Evolutionary conservation across 2,113 vertebrate species (phyloP).

Genomic region (Himantopus leucocephalus): DNA sequence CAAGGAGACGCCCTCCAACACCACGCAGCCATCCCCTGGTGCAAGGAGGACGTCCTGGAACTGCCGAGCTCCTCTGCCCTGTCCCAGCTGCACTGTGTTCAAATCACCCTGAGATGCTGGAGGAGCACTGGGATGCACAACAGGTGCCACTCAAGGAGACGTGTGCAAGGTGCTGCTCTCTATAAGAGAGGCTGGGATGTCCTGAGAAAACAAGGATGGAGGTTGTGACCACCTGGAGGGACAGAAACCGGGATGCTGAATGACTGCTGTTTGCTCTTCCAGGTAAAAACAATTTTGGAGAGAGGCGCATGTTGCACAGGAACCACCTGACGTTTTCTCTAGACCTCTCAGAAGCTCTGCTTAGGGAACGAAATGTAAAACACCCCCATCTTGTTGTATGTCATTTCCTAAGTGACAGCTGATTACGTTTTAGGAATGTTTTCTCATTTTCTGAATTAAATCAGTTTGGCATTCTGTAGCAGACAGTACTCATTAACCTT

Average conservation of each 20-base stretch:
- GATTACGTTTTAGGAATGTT: conserved; percentile 45
- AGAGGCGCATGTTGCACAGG: accelerated
- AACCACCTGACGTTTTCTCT: neutral
- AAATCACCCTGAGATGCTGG: neutral
- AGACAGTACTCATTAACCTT: conserved; percentile 57
- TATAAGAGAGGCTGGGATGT: neutral
- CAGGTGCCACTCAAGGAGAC: neutral
- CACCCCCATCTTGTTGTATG: neutral
- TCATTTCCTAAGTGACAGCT: conserved; percentile 43
- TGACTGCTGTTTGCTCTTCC: neutral
- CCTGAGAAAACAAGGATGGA: neutral
- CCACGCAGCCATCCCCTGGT: neutral
- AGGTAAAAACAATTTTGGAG: neutral
- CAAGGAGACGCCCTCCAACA: neutral
- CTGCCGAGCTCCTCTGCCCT: neutral
- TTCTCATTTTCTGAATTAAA: conserved; percentile 57
- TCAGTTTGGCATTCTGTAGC: conserved; percentile 40
- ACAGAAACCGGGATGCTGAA: neutral
- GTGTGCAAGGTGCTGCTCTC: neutral
- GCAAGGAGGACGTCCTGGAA: neutral
- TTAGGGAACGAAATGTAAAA: conserved; percentile 32
- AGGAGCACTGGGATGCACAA: neutral
- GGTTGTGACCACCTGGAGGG: neutral
- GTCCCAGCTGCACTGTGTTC: neutral
- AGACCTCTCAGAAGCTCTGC: neutral